phyloP scores from a whole-genome alignment of 1,140 invertebrate genomes.

The Plodia interpunctella region DNA sequence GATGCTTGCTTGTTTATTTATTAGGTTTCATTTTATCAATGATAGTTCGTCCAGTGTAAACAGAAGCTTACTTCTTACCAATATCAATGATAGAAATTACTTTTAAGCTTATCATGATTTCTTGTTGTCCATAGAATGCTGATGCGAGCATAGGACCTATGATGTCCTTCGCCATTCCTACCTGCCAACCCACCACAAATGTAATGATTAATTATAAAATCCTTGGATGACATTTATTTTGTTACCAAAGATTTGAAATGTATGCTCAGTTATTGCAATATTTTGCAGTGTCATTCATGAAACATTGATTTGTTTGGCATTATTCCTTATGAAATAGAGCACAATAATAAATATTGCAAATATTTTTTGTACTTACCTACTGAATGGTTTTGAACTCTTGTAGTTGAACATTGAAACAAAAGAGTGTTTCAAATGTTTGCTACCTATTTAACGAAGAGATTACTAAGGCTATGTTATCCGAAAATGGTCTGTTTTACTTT shows the following conservation, averaged over 20 bases:
- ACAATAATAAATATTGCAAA: too few relatives aligned
- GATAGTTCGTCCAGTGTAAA: neutral
- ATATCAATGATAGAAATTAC: neutral
- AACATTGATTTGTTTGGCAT: too few relatives aligned
- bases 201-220: constrained; percentile 30
- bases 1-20: neutral
- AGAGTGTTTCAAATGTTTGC: too few relatives aligned
- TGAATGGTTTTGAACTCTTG: too few relatives aligned
- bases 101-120: constrained; percentile 12
- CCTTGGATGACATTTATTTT: neutral
- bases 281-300: too few relatives aligned
- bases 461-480: too few relatives aligned
- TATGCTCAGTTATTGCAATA: neutral
- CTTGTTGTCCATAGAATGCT: constrained; percentile 47
- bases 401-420: too few relatives aligned
- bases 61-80: neutral
- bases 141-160: constrained; percentile 38
- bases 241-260: neutral
- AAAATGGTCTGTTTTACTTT: too few relatives aligned
- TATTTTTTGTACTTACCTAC: too few relatives aligned
- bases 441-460: too few relatives aligned
- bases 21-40: neutral
- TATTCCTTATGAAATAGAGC: too few relatives aligned
- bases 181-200: constrained; percentile 35
- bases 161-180: constrained; percentile 40